Evolutionary conservation across 2,113 vertebrate genomes (phyloP), one percentile per base, ranked within the genome.

Genomic region (Glaucomys volans): DNA sequence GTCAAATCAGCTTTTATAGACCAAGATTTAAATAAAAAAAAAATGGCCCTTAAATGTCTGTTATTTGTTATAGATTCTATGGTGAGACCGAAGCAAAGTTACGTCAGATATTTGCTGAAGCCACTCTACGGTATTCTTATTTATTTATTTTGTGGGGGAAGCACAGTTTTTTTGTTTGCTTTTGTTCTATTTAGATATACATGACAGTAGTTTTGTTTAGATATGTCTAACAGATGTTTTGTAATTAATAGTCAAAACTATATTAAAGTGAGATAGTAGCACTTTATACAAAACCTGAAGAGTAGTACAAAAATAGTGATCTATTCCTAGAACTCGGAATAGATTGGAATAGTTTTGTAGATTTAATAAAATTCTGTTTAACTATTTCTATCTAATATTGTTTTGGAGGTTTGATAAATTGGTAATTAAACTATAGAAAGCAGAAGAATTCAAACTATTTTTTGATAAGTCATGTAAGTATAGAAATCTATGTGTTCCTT

Each of bases 51-150:
- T 83, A 84, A 59, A 40, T 30, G 0, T 81, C 37, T 95, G 91
- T 93, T 71, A 94, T 97, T 96, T 93, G 30, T 98, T 98, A 4
- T 90, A 99, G 99, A 95, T 99, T 99, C 98, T 99, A 99, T 8
- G 99, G 99, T 18, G 99, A 99, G 97, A 99, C 99, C 0, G 99
- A 99, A 97, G 99, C 99, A 1, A 99, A 98, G 71, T 98, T 99
- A 82, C 99, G 99, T 72, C 99, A 99, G 96, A 99, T 99, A 96
- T 99, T 99, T 97, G 98, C 98, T 8, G 99, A 99, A 95, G 99
- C 99, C 20, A 99, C 99, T 95, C 97, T 99, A 96, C 97, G 99
- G 99, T 99, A 99, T 28, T 81, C 44, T 62, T 94, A 85, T 92
- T 35, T 32, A 64, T 67, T 67, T 67, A 57, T 66, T 67, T 67